A percentile compares a stretch with the other conserved stretches of the same genome.
Conservation (phyloP, 2,888 invertebrate species). For the Selenia dentaria region DNA sequence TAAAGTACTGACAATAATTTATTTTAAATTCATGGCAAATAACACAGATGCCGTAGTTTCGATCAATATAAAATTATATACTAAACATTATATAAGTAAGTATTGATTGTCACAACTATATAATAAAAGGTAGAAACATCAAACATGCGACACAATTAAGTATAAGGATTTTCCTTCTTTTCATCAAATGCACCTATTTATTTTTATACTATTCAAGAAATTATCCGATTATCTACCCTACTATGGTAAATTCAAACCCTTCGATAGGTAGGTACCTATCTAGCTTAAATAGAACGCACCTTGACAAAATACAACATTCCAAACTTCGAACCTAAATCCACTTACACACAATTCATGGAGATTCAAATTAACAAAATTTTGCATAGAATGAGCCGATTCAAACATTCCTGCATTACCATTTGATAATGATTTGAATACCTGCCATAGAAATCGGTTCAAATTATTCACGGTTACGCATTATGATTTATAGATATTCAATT, state of each 20-base stretch:
- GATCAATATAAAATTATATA: slow-evolving; percentile 43
- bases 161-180: no score
- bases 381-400: slow-evolving; percentile 44
- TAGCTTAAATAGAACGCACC: background rate
- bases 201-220: no score
- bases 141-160: no score
- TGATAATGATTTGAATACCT: slow-evolving; percentile 12
- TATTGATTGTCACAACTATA: no score
- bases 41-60: slow-evolving; percentile 50
- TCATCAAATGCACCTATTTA: no score
- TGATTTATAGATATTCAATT: no score
- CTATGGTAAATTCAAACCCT: no score
- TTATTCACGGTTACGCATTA: slow-evolving; percentile 1
- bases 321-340: background rate
- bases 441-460: slow-evolving; percentile 19
- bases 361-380: slow-evolving; percentile 25
- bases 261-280: background rate
- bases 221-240: no score
- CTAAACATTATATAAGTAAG: background rate
- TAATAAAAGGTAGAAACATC: no score
- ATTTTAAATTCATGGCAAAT: slow-evolving; percentile 70
- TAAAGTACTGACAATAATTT: slow-evolving; percentile 52
- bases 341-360: background rate
- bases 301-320: background rate
- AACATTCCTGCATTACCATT: slow-evolving; percentile 37